Conservation (phyloP, 2,113 vertebrate genomes). For the Neoarius graeffei region DNA sequence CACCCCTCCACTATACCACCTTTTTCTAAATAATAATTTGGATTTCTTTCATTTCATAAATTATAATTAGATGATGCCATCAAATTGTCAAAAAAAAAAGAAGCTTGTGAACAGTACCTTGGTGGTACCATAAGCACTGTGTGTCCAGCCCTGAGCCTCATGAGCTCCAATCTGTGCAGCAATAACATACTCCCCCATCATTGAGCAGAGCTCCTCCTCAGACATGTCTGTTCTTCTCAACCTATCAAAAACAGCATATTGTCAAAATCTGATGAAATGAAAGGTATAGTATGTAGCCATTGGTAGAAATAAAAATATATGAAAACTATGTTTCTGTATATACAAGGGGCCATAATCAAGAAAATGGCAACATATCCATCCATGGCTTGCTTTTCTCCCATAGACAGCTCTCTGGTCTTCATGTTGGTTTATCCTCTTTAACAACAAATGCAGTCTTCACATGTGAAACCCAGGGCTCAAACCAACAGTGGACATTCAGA, state of each 20-base stretch:
- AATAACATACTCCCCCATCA: constrained; percentile 61
- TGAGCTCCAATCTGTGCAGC: constrained; percentile 59
- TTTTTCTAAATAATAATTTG: background rate
- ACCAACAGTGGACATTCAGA: too few relatives aligned
- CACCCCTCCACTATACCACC: background rate
- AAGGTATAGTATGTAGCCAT: background rate
- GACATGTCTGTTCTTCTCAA: constrained; percentile 53
- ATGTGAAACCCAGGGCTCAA: too few relatives aligned
- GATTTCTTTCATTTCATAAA: background rate
- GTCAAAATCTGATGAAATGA: background rate
- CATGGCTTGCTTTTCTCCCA: too few relatives aligned
- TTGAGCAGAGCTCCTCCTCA: constrained; percentile 58
- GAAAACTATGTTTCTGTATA: background rate
- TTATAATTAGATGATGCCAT: background rate
- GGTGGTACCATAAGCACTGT: constrained; percentile 57
- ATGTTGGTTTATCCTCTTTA: too few relatives aligned
- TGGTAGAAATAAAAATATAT: background rate
- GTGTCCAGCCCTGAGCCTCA: constrained; percentile 58
- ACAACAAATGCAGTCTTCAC: too few relatives aligned
- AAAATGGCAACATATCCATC: background rate
- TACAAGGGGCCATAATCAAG: background rate
- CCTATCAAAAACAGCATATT: constrained; percentile 34
- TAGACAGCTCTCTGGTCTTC: too few relatives aligned
- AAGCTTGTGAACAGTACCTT: constrained; percentile 49
- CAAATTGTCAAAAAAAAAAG: background rate